phyloP scores from a whole-genome alignment of 2,888 invertebrate genomes.

The Xestia xanthographa region DNA sequence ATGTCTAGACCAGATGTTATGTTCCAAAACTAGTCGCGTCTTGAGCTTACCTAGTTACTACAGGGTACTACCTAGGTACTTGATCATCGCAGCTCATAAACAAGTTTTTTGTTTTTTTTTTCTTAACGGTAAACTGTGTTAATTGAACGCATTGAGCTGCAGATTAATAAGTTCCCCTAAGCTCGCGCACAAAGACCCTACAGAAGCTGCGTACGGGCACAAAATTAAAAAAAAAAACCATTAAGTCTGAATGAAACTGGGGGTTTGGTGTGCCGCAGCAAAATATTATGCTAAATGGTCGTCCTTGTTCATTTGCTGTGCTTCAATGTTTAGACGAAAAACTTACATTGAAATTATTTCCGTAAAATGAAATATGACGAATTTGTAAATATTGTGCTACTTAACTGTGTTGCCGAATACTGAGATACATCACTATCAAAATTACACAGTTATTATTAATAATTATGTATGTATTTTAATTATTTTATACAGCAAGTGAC shows the following conservation, averaged over 20 bases:
- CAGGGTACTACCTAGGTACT: too few relatives aligned
- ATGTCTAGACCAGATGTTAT: slow-evolving; percentile 73
- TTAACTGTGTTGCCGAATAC: background rate
- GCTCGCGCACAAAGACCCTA: slow-evolving; percentile 79
- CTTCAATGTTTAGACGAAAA: background rate
- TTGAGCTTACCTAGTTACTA: slow-evolving; percentile 59
- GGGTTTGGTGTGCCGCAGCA: slow-evolving; percentile 17
- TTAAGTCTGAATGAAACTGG: slow-evolving; percentile 62
- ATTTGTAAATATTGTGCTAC: background rate
- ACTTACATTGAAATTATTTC: background rate
- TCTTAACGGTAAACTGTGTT: slow-evolving; percentile 68
- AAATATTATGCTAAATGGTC: slow-evolving; percentile 15
- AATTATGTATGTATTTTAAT: too few relatives aligned
- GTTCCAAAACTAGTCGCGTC: slow-evolving; percentile 69
- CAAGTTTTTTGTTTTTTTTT: slow-evolving; percentile 63
- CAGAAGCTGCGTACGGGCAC: slow-evolving; percentile 71
- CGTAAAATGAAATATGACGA: too few relatives aligned
- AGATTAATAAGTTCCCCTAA: slow-evolving; percentile 80
- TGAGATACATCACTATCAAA: background rate
- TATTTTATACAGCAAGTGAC: slow-evolving; percentile 8
- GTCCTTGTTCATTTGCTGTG: slow-evolving; percentile 13
- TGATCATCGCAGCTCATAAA: slow-evolving; percentile 37
- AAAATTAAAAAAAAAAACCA: slow-evolving; percentile 77
- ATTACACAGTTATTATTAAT: too few relatives aligned
- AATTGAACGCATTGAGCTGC: slow-evolving; percentile 77